phyloP scores from a whole-genome alignment of 2,888 invertebrate genomes.

The Elysia crispata region DNA sequence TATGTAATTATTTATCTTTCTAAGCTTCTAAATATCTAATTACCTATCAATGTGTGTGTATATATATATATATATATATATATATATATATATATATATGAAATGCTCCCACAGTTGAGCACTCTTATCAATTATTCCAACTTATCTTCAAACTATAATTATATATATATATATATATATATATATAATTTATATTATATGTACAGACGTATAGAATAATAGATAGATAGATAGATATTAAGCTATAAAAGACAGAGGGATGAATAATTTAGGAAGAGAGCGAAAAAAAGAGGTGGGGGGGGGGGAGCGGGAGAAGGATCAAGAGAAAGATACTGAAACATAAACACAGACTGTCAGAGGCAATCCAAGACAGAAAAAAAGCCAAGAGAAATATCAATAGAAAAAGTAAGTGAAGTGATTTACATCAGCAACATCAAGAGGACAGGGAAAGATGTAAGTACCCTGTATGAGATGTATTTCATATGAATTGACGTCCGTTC shows the following conservation, averaged over 20 bases:
- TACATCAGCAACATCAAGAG: too few species aligned
- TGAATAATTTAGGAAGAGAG: too few species aligned
- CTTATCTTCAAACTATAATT: too few species aligned
- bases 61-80: conserved; percentile 79
- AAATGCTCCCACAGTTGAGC: too few species aligned
- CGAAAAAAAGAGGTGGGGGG: neutral
- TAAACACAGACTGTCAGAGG: neutral
- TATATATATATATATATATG: too few species aligned
- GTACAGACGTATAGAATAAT: too few species aligned
- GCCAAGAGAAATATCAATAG: neutral
- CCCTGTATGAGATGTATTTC: too few species aligned
- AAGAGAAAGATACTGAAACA: conserved; percentile 30
- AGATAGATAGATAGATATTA: neutral
- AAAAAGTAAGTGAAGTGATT: conserved; percentile 14
- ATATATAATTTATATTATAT: too few species aligned
- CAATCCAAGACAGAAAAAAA: conserved; percentile 14
- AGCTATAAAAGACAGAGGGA: conserved; percentile 22
- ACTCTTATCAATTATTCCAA: too few species aligned
- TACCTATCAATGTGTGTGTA: conserved; percentile 81
- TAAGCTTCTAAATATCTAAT: neutral
- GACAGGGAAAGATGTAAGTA: too few species aligned
- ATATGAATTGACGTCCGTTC: too few species aligned
- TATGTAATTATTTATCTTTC: neutral
- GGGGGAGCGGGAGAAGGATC: conserved; percentile 16
- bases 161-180: too few species aligned